Conservation (phyloP, 2,113 vertebrate species). For the Limnothrissa miodon region DNA sequence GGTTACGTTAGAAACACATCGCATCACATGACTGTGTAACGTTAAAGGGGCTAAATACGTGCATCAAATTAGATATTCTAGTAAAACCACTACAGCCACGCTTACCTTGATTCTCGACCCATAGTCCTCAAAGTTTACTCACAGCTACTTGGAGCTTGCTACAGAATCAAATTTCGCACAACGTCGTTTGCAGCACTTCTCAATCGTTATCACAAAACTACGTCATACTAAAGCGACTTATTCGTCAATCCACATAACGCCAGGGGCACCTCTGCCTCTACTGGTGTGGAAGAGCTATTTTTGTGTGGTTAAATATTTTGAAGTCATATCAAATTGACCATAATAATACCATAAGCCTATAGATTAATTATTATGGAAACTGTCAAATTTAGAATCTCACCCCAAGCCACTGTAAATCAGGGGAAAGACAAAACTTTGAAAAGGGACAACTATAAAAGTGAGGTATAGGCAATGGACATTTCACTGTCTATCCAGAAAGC, state of each 20-base stretch:
- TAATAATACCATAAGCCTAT: no score
- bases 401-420: no score
- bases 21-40: background rate
- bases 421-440: no score
- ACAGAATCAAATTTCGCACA: background rate
- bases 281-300: background rate
- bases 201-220: background rate
- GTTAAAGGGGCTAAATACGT: background rate
- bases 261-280: background rate
- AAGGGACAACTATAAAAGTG: no score
- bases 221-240: background rate
- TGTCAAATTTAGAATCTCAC: no score
- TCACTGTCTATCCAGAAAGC: no score
- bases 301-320: background rate
- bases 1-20: background rate
- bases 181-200: background rate
- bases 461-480: no score
- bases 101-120: constrained; percentile 15
- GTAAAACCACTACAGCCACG: background rate
- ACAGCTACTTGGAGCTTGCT: background rate
- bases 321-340: no score
- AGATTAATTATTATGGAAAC: no score
- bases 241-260: background rate
- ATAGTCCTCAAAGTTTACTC: background rate
- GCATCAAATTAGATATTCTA: background rate